These are phyloP conservation scores for Acrocera orbiculus DNA, from an alignment of 2,888 invertebrate species.

Conservation along the genomic window DNA sequence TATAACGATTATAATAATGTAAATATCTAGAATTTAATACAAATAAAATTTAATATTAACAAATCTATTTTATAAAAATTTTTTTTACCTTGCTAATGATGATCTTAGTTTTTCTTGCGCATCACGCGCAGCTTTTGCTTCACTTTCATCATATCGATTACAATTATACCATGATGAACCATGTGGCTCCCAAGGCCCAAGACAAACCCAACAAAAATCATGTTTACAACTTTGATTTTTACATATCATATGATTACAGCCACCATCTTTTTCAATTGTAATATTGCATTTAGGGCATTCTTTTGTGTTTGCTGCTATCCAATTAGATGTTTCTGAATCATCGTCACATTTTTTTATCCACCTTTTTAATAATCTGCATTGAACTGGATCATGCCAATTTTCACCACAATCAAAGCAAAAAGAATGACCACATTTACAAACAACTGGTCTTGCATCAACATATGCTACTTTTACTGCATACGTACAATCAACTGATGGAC, in stretches of 20 bases:
- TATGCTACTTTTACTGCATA: conserved; percentile 86
- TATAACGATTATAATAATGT: conserved; percentile 97
- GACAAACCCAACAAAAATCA: conserved; percentile 98
- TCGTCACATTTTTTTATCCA: conserved; percentile 99
- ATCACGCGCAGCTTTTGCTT: conserved; percentile 89
- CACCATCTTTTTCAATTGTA: conserved; percentile 92
- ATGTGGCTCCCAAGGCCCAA: conserved; percentile 97
- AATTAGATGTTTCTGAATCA: conserved; percentile 96
- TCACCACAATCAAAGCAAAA: conserved; percentile 96
- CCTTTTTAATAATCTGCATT: conserved; percentile 76
- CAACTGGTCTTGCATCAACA: conserved; percentile 79
- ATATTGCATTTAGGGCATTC: conserved; percentile 97
- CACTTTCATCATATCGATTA: conserved; percentile 93
- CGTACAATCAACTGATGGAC: conserved; percentile 94
- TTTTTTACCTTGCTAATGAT: conserved; percentile 79
- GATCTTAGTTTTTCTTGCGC: conserved; percentile 89
- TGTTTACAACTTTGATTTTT: conserved; percentile 96
- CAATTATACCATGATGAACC: conserved; percentile 98
- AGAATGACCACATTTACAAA: conserved; percentile 78
- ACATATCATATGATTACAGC: conserved; percentile 98
- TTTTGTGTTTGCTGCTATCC: conserved; percentile 99
- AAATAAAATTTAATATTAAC: not conserved
- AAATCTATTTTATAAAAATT: not conserved
- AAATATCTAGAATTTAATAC: conserved; percentile 49
- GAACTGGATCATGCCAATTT: conserved; percentile 97